Percentiles rank a stretch among this genome's conserved stretches.
Evolutionary conservation across 2,888 invertebrate genomes (phyloP).

Genomic region (Conus canariensis): DNA sequence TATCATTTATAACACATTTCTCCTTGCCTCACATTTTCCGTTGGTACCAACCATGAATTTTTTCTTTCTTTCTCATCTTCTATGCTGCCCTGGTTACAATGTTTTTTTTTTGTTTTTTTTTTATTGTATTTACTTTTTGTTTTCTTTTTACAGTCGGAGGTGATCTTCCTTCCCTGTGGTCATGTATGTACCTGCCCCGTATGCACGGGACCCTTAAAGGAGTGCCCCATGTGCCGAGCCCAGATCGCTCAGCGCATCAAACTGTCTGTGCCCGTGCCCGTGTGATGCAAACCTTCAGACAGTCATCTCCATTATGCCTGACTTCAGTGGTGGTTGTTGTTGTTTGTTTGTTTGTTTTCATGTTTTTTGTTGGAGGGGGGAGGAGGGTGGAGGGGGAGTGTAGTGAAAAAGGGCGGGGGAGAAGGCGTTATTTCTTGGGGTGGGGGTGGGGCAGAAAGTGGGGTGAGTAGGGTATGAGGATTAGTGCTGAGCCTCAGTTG

Average conservation of each 20-base stretch:
- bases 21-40: no score
- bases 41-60: no score
- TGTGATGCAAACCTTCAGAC: background rate
- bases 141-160: slow-evolving; percentile 82
- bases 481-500: no score
- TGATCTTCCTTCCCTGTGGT: slow-evolving; percentile 92
- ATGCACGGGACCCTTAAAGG: slow-evolving; percentile 84
- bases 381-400: background rate
- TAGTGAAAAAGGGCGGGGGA: background rate
- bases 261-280: slow-evolving; percentile 51
- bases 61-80: no score
- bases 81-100: no score
- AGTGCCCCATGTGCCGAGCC: slow-evolving; percentile 90
- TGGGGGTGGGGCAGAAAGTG: background rate
- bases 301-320: no score
- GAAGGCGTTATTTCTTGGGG: background rate
- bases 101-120: background rate
- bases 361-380: background rate
- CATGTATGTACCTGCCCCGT: slow-evolving; percentile 90
- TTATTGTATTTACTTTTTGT: background rate
- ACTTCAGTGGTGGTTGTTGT: background rate
- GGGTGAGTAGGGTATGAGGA: no score
- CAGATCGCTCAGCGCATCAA: slow-evolving; percentile 80
- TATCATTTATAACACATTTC: no score
- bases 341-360: background rate